These are phyloP conservation scores for Phenganax subtilis DNA, from an alignment of 92 coral and sea anemone genomes.

Conservation along the genomic window DNA sequence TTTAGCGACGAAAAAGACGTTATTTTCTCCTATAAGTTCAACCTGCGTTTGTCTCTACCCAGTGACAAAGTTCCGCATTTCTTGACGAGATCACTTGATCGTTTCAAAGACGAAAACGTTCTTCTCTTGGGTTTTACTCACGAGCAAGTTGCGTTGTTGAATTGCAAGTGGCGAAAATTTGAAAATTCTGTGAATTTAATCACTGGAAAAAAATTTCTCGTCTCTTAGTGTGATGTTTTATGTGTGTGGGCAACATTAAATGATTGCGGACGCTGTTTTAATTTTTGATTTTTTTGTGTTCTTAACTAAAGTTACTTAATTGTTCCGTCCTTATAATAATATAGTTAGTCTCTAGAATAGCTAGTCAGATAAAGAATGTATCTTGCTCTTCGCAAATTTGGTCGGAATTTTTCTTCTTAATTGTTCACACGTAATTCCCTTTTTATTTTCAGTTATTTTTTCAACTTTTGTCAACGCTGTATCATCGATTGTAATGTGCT, in stretches of 20 bases:
- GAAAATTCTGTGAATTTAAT: not conserved
- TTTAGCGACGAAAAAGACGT: conserved; percentile 11
- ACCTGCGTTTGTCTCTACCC: no score
- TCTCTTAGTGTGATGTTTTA: not conserved
- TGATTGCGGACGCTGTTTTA: not conserved
- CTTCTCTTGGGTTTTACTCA: no score
- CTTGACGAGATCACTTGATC: not conserved
- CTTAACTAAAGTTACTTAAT: not conserved
- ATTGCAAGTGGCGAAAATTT: no score
- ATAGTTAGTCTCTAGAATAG: not conserved
- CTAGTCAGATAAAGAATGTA: not conserved
- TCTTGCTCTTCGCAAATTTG: not conserved
- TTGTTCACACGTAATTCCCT: no score
- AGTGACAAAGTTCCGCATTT: no score
- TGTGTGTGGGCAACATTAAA: not conserved
- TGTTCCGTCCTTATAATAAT: not conserved
- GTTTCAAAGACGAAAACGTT: no score
- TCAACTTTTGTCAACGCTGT: no score
- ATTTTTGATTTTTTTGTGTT: not conserved
- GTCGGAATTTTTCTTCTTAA: no score
- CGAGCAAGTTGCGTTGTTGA: no score
- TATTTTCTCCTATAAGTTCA: no score
- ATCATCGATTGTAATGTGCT: no score
- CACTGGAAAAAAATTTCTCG: not conserved
- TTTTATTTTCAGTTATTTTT: no score